Percentiles rank a stretch among this genome's conserved stretches.
phyloP scores from a whole-genome alignment of 2,888 invertebrate species.

The Trichogramma dendrolimi region DNA sequence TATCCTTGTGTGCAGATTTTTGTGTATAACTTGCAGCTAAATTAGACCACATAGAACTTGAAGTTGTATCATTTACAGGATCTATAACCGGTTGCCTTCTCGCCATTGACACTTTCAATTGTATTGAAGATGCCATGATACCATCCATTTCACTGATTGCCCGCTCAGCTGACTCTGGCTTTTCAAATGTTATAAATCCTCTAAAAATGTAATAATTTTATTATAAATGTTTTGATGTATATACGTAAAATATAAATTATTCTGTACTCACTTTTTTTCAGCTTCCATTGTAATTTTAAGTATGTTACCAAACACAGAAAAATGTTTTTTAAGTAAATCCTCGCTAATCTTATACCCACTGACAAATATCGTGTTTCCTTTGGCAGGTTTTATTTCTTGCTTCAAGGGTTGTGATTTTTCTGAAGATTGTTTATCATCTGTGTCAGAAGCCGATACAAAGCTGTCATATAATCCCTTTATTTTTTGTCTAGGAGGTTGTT shows the following conservation, averaged over 20 bases:
- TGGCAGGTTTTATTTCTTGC: constrained; percentile 62
- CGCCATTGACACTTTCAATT: constrained; percentile 76
- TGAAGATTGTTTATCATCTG: constrained; percentile 58
- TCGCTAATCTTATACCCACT: constrained; percentile 76
- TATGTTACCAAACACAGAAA: constrained; percentile 70
- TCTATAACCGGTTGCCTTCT: constrained; percentile 77
- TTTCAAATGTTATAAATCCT: constrained; percentile 89
- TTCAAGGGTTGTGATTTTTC: constrained; percentile 51
- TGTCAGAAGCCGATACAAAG: constrained; percentile 66
- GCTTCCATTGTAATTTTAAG: constrained; percentile 80
- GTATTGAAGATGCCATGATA: constrained; percentile 68
- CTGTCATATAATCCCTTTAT: constrained; percentile 68
- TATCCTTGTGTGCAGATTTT: constrained; percentile 81
- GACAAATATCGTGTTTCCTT: constrained; percentile 80
- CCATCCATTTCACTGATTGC: constrained; percentile 81
- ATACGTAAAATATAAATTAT: constrained; percentile 6
- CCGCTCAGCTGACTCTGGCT: constrained; percentile 77
- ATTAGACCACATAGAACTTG: constrained; percentile 71
- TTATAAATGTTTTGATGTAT: constrained; percentile 2
- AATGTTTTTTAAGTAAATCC: constrained; percentile 72
- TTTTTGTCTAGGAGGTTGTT: constrained; percentile 58
- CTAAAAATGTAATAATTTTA: constrained; percentile 12
- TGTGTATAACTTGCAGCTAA: constrained; percentile 76
- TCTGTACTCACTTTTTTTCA: constrained; percentile 66
- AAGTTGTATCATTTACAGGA: constrained; percentile 68